A percentile compares a stretch with the other conserved stretches of the same genome.
Evolutionary conservation across 1,140 invertebrate species (phyloP).

Genomic region (Drosophila littoralis): DNA sequence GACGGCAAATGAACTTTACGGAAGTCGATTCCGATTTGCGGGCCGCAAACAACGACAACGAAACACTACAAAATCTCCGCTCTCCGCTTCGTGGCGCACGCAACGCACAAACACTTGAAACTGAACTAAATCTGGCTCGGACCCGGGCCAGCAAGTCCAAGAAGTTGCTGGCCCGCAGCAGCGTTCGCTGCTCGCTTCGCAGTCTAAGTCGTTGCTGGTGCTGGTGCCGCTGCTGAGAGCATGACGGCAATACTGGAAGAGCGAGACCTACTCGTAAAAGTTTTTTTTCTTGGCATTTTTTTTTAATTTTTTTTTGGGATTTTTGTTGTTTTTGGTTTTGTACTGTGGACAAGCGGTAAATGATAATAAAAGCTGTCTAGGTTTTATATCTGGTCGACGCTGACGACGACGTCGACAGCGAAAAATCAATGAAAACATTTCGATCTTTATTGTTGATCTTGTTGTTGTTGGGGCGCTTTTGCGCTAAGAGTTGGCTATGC

Average conservation of each 20-base stretch:
- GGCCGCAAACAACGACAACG: constrained; percentile 37
- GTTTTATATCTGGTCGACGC: constrained; percentile 45
- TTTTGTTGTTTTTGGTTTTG: constrained; percentile 46
- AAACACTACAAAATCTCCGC: constrained; percentile 62
- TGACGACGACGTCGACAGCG: constrained; percentile 27
- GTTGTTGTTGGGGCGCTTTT: constrained; percentile 19
- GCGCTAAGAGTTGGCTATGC: constrained; percentile 42
- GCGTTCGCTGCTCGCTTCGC: constrained; percentile 32
- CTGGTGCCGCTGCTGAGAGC: constrained; percentile 56
- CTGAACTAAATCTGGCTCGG: constrained; percentile 83
- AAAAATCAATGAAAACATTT: constrained; percentile 69
- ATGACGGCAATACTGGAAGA: constrained; percentile 74
- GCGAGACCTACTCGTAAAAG: constrained; percentile 44
- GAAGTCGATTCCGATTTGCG: constrained; percentile 37
- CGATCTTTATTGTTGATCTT: constrained; percentile 40
- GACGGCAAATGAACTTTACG: constrained; percentile 52
- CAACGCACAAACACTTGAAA: constrained; percentile 84
- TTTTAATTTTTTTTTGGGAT: constrained; percentile 18
- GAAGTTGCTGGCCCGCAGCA: constrained; percentile 82
- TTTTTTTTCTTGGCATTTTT: constrained; percentile 17
- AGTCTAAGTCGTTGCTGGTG: constrained; percentile 37
- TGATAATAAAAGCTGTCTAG: constrained; percentile 75
- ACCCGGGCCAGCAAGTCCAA: constrained; percentile 80
- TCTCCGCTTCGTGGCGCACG: constrained; percentile 80
- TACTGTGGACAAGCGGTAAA: constrained; percentile 67